These are phyloP conservation scores for Amphiprion percula DNA, from an alignment of 2,113 vertebrate genomes.

Conservation along the genomic window DNA sequence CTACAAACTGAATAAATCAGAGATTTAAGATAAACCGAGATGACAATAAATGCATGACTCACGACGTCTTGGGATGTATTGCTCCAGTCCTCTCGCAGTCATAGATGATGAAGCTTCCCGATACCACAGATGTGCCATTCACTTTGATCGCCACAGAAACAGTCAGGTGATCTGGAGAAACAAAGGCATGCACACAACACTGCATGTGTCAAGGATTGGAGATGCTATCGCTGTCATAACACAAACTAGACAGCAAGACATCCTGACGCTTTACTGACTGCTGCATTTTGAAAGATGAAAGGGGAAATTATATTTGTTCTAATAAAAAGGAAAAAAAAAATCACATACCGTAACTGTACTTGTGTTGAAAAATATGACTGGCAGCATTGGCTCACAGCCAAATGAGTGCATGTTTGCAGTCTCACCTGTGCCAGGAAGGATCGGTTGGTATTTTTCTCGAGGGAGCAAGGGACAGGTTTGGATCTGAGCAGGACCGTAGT, in stretches of 20 bases:
- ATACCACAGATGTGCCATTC: constrained; percentile 89
- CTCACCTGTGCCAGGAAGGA: constrained; percentile 89
- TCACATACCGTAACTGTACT: constrained; percentile 29
- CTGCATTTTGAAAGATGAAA: constrained; percentile 40
- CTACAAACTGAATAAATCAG: constrained; percentile 31
- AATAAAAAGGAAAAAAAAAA: constrained; percentile 3
- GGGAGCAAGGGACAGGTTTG: constrained; percentile 93
- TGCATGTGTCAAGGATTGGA: constrained; percentile 26
- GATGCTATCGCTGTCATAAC: constrained; percentile 51
- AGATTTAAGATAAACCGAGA: constrained; percentile 26
- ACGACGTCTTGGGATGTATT: constrained; percentile 90
- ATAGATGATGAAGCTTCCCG: constrained; percentile 92
- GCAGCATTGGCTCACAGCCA: constrained; percentile 19
- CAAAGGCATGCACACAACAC: constrained; percentile 52
- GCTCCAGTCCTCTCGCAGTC: constrained; percentile 91
- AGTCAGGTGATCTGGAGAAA: constrained; percentile 90
- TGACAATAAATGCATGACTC: constrained; percentile 77
- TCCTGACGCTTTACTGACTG: constrained; percentile 12
- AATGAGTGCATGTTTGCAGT: constrained; percentile 8
- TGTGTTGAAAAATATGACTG: background rate
- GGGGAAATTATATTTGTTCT: constrained; percentile 61
- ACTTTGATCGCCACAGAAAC: constrained; percentile 90
- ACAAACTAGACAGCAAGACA: constrained; percentile 42
- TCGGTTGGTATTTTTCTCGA: constrained; percentile 82
- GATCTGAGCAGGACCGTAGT: constrained; percentile 86